Percentiles rank a stretch among this genome's conserved stretches.
Conservation (phyloP, 2,797 vertebrate genomes). For the Chromobotia macracanthus region DNA sequence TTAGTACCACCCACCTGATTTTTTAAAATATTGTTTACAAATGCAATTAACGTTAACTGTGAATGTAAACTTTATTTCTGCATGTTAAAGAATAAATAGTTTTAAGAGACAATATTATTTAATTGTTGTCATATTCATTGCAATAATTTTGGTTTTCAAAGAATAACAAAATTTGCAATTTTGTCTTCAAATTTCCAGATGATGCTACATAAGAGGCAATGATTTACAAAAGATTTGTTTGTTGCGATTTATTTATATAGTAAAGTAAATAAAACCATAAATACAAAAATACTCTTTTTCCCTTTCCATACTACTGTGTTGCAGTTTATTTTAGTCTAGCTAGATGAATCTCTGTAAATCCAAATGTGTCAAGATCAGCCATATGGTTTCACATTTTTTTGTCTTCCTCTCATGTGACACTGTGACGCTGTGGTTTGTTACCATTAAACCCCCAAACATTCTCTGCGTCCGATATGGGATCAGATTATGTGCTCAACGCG, state of each 20-base stretch:
- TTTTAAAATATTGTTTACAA: no score
- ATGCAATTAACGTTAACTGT: no score
- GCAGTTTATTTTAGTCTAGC: constrained; percentile 6
- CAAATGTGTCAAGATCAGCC: constrained; percentile 33
- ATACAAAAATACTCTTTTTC: not conserved
- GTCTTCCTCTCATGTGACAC: constrained; percentile 16
- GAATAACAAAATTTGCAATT: no score
- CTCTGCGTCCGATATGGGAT: constrained; percentile 57
- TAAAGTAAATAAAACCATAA: not conserved
- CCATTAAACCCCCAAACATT: constrained; percentile 53
- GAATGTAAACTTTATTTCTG: no score
- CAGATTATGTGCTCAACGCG: constrained; percentile 53
- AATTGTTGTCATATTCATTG: no score
- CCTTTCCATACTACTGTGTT: constrained; percentile 10
- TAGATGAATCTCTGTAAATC: constrained; percentile 9
- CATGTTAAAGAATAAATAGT: no score
- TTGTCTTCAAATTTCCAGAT: not conserved
- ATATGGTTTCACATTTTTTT: not conserved
- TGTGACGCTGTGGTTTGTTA: not conserved
- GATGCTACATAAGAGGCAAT: constrained; percentile 52
- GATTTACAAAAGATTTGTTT: constrained; percentile 68
- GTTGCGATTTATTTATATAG: constrained; percentile 18
- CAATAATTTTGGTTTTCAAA: no score
- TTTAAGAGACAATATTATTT: no score
- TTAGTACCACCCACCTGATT: no score